A percentile compares a stretch with the other conserved stretches of the same genome.
These are phyloP conservation scores for Icerya purchasi DNA, from an alignment of 2,888 invertebrate species.

Conservation along the genomic window DNA sequence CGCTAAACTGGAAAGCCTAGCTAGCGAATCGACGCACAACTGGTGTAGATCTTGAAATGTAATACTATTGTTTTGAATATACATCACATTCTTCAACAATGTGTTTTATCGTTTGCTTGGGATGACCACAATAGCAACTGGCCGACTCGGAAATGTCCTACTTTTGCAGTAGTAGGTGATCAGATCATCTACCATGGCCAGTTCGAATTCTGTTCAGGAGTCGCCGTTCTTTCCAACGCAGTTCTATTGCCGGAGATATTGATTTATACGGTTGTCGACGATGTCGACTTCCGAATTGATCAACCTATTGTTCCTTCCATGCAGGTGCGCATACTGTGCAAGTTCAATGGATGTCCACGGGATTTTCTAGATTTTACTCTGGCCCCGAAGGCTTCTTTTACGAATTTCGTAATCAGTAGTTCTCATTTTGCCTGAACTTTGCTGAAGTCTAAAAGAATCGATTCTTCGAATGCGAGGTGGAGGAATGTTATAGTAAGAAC, in stretches of 20 bases:
- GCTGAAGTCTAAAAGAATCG: no score
- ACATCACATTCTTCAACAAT: background rate
- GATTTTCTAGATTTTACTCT: background rate
- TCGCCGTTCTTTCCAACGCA: background rate
- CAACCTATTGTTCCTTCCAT: background rate
- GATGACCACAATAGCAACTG: background rate
- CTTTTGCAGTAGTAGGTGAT: background rate
- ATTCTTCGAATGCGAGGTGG: background rate
- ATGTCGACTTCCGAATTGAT: background rate
- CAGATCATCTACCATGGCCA: background rate
- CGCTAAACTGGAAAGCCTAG: background rate
- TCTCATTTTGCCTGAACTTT: background rate
- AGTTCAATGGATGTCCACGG: no score
- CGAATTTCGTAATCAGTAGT: background rate
- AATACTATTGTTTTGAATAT: background rate
- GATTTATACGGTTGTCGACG: background rate
- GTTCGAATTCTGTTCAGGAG: background rate
- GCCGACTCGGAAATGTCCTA: background rate
- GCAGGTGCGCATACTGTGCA: no score
- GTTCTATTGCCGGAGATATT: background rate
- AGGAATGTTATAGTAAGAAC: background rate
- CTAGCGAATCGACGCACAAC: background rate
- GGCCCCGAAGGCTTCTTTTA: background rate
- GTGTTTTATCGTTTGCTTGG: background rate
- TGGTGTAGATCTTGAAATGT: background rate